Percentiles rank a stretch among this genome's conserved stretches.
Conservation (phyloP, 2,113 vertebrate species). For the Stictonetta naevosa region DNA sequence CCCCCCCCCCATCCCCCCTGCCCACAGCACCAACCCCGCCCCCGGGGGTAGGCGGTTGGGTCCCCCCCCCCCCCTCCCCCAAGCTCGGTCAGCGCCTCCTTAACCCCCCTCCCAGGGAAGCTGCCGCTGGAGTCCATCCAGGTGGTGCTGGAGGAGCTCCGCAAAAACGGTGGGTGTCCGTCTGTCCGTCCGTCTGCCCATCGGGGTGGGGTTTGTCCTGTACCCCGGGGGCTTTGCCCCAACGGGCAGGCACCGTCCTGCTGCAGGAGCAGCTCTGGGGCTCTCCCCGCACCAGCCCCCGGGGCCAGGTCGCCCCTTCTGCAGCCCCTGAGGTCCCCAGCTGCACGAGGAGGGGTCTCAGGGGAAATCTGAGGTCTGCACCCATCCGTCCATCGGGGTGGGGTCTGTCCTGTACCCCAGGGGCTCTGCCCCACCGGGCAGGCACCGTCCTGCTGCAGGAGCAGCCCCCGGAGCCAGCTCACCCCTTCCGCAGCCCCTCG, state of each 20-base stretch:
- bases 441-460: accelerated
- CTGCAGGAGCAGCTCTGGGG: accelerated
- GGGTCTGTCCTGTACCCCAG: accelerated
- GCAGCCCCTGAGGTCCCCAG: accelerated
- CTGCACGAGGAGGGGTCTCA: too few species aligned
- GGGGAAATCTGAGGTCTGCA: too few species aligned
- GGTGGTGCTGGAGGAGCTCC: constrained; percentile 93
- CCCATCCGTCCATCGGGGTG: not conserved
- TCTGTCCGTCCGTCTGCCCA: not conserved
- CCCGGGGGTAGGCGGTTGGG: too few species aligned
- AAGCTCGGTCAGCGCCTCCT: constrained; percentile 26
- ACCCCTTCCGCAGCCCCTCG: accelerated
- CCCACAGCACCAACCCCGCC: not conserved
- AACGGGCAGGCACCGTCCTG: accelerated
- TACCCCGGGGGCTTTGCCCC: accelerated
- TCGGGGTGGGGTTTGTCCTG: accelerated
- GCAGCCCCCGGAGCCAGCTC: not conserved
- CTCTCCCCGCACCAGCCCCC: too few species aligned
- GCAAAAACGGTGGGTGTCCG: constrained; percentile 89
- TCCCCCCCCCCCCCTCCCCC: accelerated
- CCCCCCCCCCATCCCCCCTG: too few species aligned
- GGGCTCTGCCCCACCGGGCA: accelerated
- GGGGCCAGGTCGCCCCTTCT: not conserved
- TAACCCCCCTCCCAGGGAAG: constrained; percentile 88
- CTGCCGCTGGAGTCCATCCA: constrained; percentile 92